Conservation (phyloP, 2,797 vertebrate genomes). For the Smutsia gigantea region DNA sequence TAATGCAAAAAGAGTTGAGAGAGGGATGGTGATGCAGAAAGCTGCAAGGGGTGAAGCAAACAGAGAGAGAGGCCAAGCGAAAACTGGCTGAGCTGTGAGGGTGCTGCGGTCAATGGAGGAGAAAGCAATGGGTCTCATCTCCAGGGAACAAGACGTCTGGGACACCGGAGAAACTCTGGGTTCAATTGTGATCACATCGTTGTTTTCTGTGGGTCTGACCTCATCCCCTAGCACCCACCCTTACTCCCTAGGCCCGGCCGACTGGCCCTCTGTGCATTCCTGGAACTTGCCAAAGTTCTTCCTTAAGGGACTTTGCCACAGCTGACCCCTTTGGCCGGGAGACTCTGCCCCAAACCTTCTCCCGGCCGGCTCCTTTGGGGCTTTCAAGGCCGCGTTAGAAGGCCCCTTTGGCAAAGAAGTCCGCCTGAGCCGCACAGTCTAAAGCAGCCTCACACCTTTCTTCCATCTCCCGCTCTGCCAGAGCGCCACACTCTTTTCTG, state of each 20-base stretch:
- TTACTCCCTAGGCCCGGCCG: neutral
- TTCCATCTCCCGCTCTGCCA: neutral
- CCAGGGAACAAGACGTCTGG: neutral
- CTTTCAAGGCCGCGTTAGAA: neutral
- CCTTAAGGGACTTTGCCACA: neutral
- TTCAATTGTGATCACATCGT: accelerated
- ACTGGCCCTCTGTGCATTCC: neutral
- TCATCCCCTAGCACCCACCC: neutral
- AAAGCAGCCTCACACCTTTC: neutral
- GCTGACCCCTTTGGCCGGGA: neutral
- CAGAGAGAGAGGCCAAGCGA: neutral
- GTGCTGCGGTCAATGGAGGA: neutral
- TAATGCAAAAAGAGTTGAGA: neutral
- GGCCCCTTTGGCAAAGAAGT: neutral
- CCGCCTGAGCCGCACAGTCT: neutral
- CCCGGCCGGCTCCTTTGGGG: neutral
- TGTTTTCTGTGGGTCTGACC: neutral
- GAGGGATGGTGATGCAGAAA: neutral
- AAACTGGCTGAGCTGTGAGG: neutral
- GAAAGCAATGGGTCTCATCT: neutral
- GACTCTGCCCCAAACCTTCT: neutral
- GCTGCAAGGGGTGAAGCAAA: neutral
- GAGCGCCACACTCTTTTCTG: neutral
- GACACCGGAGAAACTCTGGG: neutral
- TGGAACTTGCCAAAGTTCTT: neutral